These are phyloP conservation scores for Cervus canadensis DNA, from an alignment of 2,113 vertebrate species.

Conservation along the genomic window DNA sequence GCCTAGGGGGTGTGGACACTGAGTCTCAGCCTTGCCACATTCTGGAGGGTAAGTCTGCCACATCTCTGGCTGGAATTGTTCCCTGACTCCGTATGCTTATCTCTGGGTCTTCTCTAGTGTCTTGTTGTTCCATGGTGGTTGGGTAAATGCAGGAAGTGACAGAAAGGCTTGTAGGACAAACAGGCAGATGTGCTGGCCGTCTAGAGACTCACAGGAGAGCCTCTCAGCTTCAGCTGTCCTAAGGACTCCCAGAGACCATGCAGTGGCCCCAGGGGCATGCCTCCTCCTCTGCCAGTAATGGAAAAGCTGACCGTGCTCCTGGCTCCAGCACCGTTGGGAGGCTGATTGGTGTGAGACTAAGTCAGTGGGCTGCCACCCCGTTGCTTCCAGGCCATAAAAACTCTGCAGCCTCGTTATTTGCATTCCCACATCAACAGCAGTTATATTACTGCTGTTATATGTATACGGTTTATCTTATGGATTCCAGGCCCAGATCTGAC, in stretches of 20 bases:
- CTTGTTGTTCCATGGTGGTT: neutral
- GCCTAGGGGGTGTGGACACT: no score
- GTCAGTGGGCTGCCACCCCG: neutral
- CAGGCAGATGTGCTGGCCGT: neutral
- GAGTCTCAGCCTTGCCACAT: neutral
- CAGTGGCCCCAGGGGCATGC: neutral
- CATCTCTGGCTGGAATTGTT: neutral
- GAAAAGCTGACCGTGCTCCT: neutral
- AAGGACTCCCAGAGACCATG: neutral
- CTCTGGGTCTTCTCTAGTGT: neutral
- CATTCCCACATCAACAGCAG: constrained; percentile 13
- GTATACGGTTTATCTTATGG: constrained; percentile 51
- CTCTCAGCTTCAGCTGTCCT: neutral
- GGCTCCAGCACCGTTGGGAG: neutral
- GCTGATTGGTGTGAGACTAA: no score
- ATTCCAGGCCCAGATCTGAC: constrained; percentile 53
- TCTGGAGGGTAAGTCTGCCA: neutral
- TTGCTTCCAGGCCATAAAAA: neutral
- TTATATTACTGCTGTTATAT: neutral
- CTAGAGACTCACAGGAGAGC: neutral
- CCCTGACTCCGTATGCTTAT: neutral
- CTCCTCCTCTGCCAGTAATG: fast-evolving
- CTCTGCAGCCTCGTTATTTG: neutral
- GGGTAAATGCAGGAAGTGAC: neutral
- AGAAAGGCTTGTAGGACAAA: neutral